Conservation (phyloP, 2,888 invertebrate species). For the Julus scanicus region DNA sequence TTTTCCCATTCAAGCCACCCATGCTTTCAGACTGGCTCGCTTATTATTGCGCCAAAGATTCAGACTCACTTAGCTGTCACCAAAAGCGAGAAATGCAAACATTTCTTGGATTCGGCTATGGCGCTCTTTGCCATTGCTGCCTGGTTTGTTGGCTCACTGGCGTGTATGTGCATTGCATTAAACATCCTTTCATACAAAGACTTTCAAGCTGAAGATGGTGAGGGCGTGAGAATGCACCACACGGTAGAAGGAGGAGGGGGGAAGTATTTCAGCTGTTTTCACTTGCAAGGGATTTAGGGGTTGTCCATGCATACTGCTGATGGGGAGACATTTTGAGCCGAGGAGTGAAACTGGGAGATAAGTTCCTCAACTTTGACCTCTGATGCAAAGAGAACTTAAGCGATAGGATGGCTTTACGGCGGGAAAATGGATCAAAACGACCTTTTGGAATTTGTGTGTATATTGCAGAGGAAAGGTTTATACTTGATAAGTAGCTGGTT, state of each 20-base stretch:
- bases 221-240: conserved; percentile 43
- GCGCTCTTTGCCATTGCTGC: conserved; percentile 7
- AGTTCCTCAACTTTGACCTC: conserved; percentile 1
- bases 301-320: not conserved
- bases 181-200: conserved; percentile 28
- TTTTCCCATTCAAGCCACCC: conserved; percentile 29
- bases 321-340: not conserved
- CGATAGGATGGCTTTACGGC: not conserved
- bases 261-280: conserved; percentile 24
- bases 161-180: conserved; percentile 32
- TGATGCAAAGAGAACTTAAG: not conserved
- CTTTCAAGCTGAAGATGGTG: conserved; percentile 36
- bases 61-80: conserved; percentile 45
- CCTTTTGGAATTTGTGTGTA: not conserved
- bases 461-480: not conserved
- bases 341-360: not conserved
- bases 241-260: not conserved
- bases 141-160: conserved; percentile 37
- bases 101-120: not conserved
- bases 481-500: not conserved
- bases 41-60: conserved; percentile 36
- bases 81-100: conserved; percentile 47
- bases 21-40: conserved; percentile 15
- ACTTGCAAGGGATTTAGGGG: not conserved
- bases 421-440: not conserved